Conservation (phyloP, 2,797 vertebrate species). For the Lepus townsendii region DNA sequence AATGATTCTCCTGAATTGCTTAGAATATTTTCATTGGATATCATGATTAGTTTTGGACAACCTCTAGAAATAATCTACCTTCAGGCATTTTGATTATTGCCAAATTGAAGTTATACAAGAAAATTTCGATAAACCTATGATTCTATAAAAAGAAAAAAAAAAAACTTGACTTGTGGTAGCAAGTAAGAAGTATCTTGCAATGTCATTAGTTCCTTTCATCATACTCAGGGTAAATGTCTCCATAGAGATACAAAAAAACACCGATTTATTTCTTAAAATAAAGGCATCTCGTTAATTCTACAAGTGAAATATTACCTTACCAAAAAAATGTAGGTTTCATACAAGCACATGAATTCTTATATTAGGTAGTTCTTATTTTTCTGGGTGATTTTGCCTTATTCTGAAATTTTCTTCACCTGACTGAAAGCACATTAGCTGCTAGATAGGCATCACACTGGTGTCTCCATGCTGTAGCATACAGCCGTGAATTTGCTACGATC, state of each 20-base stretch:
- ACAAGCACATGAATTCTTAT: constrained; percentile 70
- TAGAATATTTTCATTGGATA: constrained; percentile 78
- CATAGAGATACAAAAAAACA: constrained; percentile 62
- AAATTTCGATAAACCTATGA: constrained; percentile 73
- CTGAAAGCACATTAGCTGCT: constrained; percentile 90
- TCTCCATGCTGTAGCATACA: constrained; percentile 92
- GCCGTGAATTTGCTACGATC: constrained; percentile 96
- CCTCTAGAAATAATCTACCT: constrained; percentile 70
- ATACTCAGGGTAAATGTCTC: constrained; percentile 78
- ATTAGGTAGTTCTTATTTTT: constrained; percentile 84
- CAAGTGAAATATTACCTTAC: constrained; percentile 67
- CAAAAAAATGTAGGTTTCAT: constrained; percentile 82
- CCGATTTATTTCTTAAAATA: constrained; percentile 76
- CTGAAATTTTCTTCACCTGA: constrained; percentile 89
- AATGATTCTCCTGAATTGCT: constrained; percentile 69
- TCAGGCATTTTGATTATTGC: constrained; percentile 83
- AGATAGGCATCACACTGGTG: constrained; percentile 92
- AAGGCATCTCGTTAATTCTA: constrained; percentile 57
- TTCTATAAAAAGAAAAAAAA: constrained; percentile 76
- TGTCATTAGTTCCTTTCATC: constrained; percentile 80
- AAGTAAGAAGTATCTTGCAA: constrained; percentile 73
- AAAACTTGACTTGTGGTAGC: constrained; percentile 75
- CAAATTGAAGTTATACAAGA: constrained; percentile 80
- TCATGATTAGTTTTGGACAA: constrained; percentile 75
- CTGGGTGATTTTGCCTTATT: constrained; percentile 86